Evolutionary conservation across 2,113 vertebrate genomes (phyloP), one percentile per base, ranked within the genome.

Genomic region (Echinops telfairi): DNA sequence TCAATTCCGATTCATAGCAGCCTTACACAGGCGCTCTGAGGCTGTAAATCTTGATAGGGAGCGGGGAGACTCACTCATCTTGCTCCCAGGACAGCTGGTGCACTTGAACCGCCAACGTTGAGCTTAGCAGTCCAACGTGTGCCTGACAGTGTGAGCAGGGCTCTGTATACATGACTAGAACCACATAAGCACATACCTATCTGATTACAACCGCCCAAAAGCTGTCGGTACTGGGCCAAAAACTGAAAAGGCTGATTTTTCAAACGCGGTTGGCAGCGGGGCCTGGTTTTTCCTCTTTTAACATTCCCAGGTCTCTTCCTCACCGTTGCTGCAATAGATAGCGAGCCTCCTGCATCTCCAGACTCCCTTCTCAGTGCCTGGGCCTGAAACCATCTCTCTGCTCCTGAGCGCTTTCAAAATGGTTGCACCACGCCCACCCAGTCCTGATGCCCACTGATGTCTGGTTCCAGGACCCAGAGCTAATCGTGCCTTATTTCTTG

Each of bases 181-280:
- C 83, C 38, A 78, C 27, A 47, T 47, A 47, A 47, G 5, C 10
- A 10, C 43, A 10, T 47, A 10, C 43, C 27, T 27, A 20, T 0
- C 33, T 36, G 31, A 79, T 93, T 78, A 85, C 1, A 73, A 36
- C 83, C 38, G 73, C 27, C 43, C 0, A 73, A 71, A 43, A 38
- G 75, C 86, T 85, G 33, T 87, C 57, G 38, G 2, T 33, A 33
- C 40, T 81, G 83, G 53, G 38, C 43, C 76, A 91, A 86, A 80
- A 68, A 62, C 11, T 36, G 36, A 76, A 89, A 93, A 80, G 36
- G 23, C 57, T 86, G 43, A 82, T 57, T 87, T 85, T 17, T 88
- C 8, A n/a, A 53, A 29, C 80, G 38, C 29, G 5, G 6, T 29
- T n/a, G 9, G 20, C 38, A 90, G 58, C 68, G 36, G 76, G 33